Base-by-base conservation (phyloP, 2,113 vertebrate species). In the Chionomys nivalis region DNA sequence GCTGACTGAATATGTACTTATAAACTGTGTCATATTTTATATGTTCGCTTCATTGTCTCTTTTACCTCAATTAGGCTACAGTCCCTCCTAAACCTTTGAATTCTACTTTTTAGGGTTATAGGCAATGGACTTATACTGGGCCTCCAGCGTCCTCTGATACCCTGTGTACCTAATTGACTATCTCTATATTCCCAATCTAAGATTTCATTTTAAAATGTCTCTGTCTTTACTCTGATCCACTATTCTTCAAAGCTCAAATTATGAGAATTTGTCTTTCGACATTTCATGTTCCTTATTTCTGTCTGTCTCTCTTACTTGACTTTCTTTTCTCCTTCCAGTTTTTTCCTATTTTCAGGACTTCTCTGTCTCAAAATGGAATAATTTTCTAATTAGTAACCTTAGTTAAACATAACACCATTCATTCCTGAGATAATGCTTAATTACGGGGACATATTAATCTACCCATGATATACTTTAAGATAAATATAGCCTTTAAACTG, bases 331-430 rank as follows among this genome's bases (percentile, higher is more conserved):
- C 26, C 19, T 7, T 78, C 19, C 26, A 31, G 58, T 21, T 88
- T n/a, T 70, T 70, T 4, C 44, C 52, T n/a, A 7, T 19, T 87
- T 87, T 87, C 12, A 70, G 31, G 17, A 1, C 7, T 58, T 31
- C 0, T 52, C 6, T 89, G 4, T 31, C 33, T 65, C 14, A 93
- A 85, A 95, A 95, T 55, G 91, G 24, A 86, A 47, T 75, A 79
- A 73, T 33, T 93, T 95, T 86, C 26, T 78, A 94, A 78, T 55
- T 89, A 52, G 14, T 72, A 77, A 76, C n/a, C 77, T 94, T 82
- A 91, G 78, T 89, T 85, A 68, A 58, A 83, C 79, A 17, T 28
- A 66, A 75, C 65, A 11, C 1, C 5, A 58, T 21, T 82, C 31
- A 89, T 61, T 72, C 28, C 73, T 83, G 72, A 89, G n/a, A 39